A percentile compares a stretch with the other conserved stretches of the same genome.
These are phyloP conservation scores for Adelognathus sp. DNA, from an alignment of 2,888 invertebrate genomes.

Conservation along the genomic window DNA sequence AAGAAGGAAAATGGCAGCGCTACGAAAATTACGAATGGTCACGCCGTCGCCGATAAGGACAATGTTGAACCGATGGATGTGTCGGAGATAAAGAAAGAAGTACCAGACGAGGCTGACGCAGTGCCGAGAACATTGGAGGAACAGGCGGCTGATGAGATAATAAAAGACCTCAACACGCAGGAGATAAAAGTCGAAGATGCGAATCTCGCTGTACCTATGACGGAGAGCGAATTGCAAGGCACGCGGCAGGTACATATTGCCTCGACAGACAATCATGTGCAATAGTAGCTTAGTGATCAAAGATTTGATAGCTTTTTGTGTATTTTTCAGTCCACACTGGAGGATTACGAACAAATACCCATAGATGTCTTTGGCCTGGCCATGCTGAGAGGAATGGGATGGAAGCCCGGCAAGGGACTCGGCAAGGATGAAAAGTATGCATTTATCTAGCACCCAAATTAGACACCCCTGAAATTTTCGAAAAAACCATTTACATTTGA, in stretches of 20 bases:
- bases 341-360: conserved; percentile 88
- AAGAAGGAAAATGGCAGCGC: conserved; percentile 45
- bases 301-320: conserved; percentile 8
- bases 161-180: conserved; percentile 83
- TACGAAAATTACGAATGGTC: not conserved
- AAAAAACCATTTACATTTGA: no score
- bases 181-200: conserved; percentile 77
- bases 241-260: conserved; percentile 84
- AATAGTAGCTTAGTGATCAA: not conserved
- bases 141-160: conserved; percentile 88
- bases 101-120: conserved; percentile 51
- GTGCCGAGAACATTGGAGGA: conserved; percentile 84
- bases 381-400: conserved; percentile 97
- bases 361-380: conserved; percentile 94
- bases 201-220: conserved; percentile 83
- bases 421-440: conserved; percentile 83
- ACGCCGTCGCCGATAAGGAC: conserved; percentile 53
- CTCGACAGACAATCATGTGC: not conserved
- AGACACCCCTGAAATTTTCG: no score
- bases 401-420: conserved; percentile 87
- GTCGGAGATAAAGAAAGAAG: conserved; percentile 67
- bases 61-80: conserved; percentile 42
- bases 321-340: conserved; percentile 83
- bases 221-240: conserved; percentile 84
- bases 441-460: no score